Base-by-base conservation (phyloP, 1,140 invertebrate species). In the Apis florea region DNA sequence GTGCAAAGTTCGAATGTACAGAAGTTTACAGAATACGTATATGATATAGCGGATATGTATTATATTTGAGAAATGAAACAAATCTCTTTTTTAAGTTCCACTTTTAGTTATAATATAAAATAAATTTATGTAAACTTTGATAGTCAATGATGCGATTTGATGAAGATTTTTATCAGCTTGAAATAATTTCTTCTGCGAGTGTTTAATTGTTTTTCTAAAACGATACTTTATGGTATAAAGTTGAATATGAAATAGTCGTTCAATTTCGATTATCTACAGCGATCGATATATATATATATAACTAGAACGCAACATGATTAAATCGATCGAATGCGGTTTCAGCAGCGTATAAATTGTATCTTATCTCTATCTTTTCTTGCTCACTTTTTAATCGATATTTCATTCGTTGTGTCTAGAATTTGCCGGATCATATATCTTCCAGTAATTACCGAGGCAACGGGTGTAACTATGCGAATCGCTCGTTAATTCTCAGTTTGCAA, bases 401-500 rank as follows among this genome's bases (percentile, higher is more conserved):
- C 31, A 24, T 31, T 54, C 26, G 61, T 59, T 63, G 68, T 26
- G 17, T 24, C 58, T 40, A 54, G 68, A 63, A 72, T 72, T 64
- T 64, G 49, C 49, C 11, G 26, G 17, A 6, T 26, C 68, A 11
- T 79, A 72, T 54, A 79, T 79, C 68, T 72, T 40, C 15, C 15
- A 13, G 21, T 72, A 79, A 79, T 79, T 79, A 54, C 67, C 40
- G 6, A 56, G 40, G 51, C 26, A 70, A 2, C 24, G 47, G 21
- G n/a, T 12, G 40, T 68, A 40, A 54, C 49, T 54, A 71, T 17
- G 26, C 58, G 12, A 17, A 72, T 53, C 68, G 77, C 56, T 40
- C 68, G 47, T 71, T 79, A 72, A 54, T 63, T 47, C 26, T 63
- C 58, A 24, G 68, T 59, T 72, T 72, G 58, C 26, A 72, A 79